These are phyloP conservation scores for Acinonyx jubatus DNA, from an alignment of 2,113 vertebrate species.

Conservation along the genomic window DNA sequence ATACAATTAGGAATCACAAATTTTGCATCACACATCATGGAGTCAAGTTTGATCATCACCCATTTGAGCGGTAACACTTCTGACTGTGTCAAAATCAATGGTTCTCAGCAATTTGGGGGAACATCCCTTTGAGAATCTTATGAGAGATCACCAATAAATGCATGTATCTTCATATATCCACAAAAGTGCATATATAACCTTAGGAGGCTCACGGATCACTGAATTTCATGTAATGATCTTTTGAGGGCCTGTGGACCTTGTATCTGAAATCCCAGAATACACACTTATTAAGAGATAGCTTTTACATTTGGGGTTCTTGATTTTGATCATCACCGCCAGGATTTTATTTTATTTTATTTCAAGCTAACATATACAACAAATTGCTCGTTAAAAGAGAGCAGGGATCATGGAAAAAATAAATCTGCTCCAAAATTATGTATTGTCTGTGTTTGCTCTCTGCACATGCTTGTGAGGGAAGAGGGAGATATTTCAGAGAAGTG, in stretches of 20 bases:
- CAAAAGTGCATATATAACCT: background rate
- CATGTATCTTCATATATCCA: background rate
- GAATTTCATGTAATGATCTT: background rate
- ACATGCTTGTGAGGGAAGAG: background rate
- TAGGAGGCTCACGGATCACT: background rate
- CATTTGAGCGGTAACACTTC: background rate
- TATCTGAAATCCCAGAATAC: background rate
- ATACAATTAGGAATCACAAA: background rate
- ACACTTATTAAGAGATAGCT: background rate
- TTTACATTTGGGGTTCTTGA: background rate
- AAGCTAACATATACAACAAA: background rate
- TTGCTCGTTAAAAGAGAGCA: background rate
- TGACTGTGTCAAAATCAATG: background rate
- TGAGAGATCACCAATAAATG: background rate
- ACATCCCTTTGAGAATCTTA: background rate
- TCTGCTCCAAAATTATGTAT: background rate
- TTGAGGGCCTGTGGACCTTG: background rate
- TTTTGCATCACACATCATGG: background rate
- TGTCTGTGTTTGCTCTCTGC: background rate
- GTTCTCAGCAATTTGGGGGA: background rate
- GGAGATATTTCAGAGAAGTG: background rate
- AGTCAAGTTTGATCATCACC: background rate
- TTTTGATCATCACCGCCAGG: background rate
- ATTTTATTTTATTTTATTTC: conserved; percentile 42
- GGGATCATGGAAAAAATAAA: conserved; percentile 39